Conservation (phyloP, 2,113 vertebrate genomes). For the Rhinolophus sinicus region DNA sequence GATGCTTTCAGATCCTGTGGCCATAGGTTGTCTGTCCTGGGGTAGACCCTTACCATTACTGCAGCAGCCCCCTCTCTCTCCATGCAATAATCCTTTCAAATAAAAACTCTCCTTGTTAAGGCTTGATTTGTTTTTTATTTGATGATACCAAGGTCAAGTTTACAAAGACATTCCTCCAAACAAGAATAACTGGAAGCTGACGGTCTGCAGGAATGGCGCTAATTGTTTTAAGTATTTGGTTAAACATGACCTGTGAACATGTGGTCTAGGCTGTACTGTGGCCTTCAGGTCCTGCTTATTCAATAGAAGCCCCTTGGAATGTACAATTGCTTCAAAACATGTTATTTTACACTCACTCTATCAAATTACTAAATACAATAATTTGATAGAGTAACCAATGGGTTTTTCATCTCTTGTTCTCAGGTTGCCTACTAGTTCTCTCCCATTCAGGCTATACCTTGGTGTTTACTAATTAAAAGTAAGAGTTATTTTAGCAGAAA, state of each 20-base stretch:
- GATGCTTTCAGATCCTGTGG: not conserved
- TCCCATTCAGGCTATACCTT: not conserved
- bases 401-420: not conserved
- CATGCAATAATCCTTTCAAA: not conserved
- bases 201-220: not conserved
- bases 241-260: not conserved
- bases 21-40: not conserved
- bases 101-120: not conserved
- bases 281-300: not conserved
- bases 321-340: not conserved
- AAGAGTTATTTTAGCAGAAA: not conserved
- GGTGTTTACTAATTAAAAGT: not conserved
- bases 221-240: not conserved
- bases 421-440: not conserved
- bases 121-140: not conserved
- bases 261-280: accelerated
- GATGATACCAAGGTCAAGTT: not conserved
- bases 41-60: not conserved
- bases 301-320: not conserved
- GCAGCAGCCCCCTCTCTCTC: not conserved
- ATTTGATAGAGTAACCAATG: not conserved
- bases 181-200: not conserved
- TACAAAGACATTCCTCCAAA: not conserved
- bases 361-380: not conserved
- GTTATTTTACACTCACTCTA: not conserved